Evolutionary conservation across 2,888 invertebrate species (phyloP).

Genomic region (Pseudoips prasinana): DNA sequence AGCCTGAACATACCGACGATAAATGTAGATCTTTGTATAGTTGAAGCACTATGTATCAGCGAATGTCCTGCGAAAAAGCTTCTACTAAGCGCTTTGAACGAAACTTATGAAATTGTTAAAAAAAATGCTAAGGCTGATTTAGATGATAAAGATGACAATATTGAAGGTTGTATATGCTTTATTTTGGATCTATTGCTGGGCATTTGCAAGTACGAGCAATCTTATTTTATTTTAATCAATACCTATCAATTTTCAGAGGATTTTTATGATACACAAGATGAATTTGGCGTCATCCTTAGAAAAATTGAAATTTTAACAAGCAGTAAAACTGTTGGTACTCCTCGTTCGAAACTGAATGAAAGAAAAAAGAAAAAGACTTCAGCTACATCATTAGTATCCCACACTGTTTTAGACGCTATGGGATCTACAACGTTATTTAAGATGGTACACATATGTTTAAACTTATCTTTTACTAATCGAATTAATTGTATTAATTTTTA

Average conservation of each 20-base stretch:
- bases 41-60: constrained; percentile 62
- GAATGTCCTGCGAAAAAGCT: constrained; percentile 45
- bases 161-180: constrained; percentile 42
- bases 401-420: constrained; percentile 45
- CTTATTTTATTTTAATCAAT: too few species aligned
- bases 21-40: constrained; percentile 75
- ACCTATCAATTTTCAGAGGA: too few species aligned
- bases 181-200: too few species aligned
- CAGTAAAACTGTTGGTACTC: constrained; percentile 51
- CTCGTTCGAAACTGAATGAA: constrained; percentile 60
- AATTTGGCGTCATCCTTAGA: constrained; percentile 52
- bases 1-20: constrained; percentile 64
- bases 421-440: constrained; percentile 67
- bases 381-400: constrained; percentile 47
- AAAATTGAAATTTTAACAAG: constrained; percentile 56
- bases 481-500: too few species aligned
- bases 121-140: constrained; percentile 32
- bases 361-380: constrained; percentile 62
- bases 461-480: neutral
- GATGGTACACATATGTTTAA: constrained; percentile 41
- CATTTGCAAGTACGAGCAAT: too few species aligned
- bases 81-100: constrained; percentile 49
- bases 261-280: constrained; percentile 47
- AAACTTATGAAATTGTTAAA: constrained; percentile 47
- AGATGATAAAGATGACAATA: constrained; percentile 28